phyloP scores from a whole-genome alignment of 2,113 vertebrate genomes.

The Carollia perspicillata region DNA sequence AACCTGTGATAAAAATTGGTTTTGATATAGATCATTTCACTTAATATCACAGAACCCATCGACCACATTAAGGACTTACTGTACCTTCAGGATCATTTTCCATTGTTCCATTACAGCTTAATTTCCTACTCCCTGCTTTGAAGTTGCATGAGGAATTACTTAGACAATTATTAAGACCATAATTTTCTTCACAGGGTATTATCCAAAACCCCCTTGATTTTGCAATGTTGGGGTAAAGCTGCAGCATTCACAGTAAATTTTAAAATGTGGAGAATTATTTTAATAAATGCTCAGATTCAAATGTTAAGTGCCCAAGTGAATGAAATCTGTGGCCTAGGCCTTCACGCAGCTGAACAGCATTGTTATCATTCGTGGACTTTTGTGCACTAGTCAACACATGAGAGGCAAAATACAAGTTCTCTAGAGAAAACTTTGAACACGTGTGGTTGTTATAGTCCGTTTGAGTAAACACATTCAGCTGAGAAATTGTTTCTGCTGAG shows the following conservation, averaged over 20 bases:
- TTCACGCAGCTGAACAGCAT: not conserved
- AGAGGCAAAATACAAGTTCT: not conserved
- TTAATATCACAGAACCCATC: not conserved
- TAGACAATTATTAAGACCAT: not conserved
- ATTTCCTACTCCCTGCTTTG: not conserved
- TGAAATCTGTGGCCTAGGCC: not conserved
- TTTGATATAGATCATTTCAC: not conserved
- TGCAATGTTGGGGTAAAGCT: not conserved
- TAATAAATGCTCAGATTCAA: not conserved
- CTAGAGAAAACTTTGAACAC: not conserved
- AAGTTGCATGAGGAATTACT: not conserved
- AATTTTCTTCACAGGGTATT: slow-evolving; percentile 5
- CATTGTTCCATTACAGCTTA: not conserved
- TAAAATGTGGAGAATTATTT: not conserved
- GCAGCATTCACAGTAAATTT: not conserved
- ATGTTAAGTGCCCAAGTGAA: not conserved
- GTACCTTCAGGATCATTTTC: not conserved
- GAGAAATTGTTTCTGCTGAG: not conserved
- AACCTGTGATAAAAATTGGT: not conserved
- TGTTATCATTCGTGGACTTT: not conserved
- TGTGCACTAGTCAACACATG: not conserved
- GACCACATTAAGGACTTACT: not conserved
- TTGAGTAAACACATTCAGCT: slow-evolving; percentile 18
- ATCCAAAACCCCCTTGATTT: not conserved
- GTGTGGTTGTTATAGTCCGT: not conserved